Evolutionary conservation across 1,140 invertebrate species (phyloP), one percentile per base, ranked within the genome.

Genomic region (Pinna nobilis): DNA sequence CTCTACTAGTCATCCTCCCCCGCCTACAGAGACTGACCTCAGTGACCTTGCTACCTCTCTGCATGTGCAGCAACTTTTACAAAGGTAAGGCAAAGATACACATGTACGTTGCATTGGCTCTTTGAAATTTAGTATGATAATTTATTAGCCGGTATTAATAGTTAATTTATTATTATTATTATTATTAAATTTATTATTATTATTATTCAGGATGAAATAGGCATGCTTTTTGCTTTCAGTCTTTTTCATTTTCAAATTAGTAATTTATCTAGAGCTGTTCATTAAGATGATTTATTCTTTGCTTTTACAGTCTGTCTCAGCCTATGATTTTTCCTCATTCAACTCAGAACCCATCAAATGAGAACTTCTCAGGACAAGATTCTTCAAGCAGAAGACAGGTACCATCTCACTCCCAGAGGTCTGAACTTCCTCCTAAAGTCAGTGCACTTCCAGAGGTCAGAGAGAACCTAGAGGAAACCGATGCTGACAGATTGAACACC

Each of bases 11-110:
- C n/a, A n/a, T n/a, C n/a, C n/a, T n/a, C n/a, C 51, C n/a, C n/a
- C n/a, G n/a, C n/a, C n/a, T n/a, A n/a, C n/a, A n/a, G n/a, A n/a
- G n/a, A 30, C 57, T 2, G 35, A 39, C 20, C 32, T 61, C 57
- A 61, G 57, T 61, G 57, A 61, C 35, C 37, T 61, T 15, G 59
- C 51, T 11, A 53, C 73, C 41, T 75, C 73, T 23, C 39, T 75
- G 7, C 73, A 75, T 25, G 59, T 75, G 61, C 73, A 75, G 32
- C 73, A 75, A 39, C 55, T 75, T 30, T 59, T 75, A 20, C 73
- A 75, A 47, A 75, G 73, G 73, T 75, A 23, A 23, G 11, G 20
- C 18, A 23, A 11, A 13, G 0, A 59, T 30, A 32, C 4, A 18
- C 35, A 28, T 6, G 18, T 30, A n/a, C 30, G 15, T 9, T 60